phyloP scores from a whole-genome alignment of 1,140 invertebrate genomes.

The Rhyacophila brunnea region DNA sequence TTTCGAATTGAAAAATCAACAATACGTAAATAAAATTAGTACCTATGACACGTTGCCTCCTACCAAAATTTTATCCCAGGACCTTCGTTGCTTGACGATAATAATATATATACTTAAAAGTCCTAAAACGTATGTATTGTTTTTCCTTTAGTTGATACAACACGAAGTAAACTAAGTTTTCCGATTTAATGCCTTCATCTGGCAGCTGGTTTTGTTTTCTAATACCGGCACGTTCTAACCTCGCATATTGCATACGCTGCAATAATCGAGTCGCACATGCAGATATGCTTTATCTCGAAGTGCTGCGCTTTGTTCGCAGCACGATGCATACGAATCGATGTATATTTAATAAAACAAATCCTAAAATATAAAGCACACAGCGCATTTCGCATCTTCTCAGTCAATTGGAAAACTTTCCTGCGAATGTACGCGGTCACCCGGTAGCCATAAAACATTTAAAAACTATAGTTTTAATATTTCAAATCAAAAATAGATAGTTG shows the following conservation, averaged over 20 bases:
- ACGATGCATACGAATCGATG: neutral
- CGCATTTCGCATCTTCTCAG: constrained; percentile 8
- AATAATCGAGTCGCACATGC: constrained; percentile 10
- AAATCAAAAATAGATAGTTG: no score
- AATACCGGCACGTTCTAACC: neutral
- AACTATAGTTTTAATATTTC: neutral
- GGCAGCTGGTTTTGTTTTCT: no score
- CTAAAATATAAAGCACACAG: constrained; percentile 10
- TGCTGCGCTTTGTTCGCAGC: constrained; percentile 13
- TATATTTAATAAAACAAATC: neutral
- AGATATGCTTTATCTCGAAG: constrained; percentile 17
- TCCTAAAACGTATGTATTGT: no score
- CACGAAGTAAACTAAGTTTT: no score
- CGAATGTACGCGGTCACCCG: neutral
- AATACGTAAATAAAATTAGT: no score
- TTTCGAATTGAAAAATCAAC: no score
- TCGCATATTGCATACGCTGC: neutral
- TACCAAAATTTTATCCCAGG: no score
- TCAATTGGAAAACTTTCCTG: constrained; percentile 7
- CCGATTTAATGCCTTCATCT: no score
- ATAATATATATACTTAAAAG: no score
- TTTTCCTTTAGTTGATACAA: no score
- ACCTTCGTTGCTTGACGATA: no score
- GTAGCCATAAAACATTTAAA: neutral
- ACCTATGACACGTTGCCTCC: no score